Base-by-base conservation (phyloP, 30 jellyfish, hydroid and myxozoan species). In the Hydractinia symbiolongicarpus region DNA sequence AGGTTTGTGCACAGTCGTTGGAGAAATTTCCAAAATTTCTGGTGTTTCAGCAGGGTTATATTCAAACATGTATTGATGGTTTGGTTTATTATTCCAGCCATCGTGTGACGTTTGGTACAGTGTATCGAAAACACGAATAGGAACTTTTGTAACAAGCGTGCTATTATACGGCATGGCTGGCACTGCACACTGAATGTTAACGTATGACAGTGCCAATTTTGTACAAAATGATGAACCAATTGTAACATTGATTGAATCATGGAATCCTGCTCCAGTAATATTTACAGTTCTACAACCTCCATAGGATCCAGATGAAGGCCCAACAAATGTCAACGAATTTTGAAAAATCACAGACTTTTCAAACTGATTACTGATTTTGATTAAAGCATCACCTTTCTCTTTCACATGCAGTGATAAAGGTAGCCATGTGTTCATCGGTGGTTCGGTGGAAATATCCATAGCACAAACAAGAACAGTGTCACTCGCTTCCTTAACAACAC, bases 201-300 rank as follows among this genome's bases (percentile, higher is more conserved):
- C 30, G 30, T 44, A 77, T 13, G 51, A 50, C 5, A 11, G 53
- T 17, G 84, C 53, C 4, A 0, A 1, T 17, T 17, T 53, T 21
- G 4, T 55, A 77, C 85, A 77, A 30, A 5, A 49, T 4, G 53
- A 5, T 19, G 79, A 15, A 4, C 60, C 53, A 61, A 77, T 77
- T 11, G 19, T 50, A 77, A 77, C 85, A 13, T 77, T 54, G 51
- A 64, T 77, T 21, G 85, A 44, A 10, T 60, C 72, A 50, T 56
- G 20, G 58, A 94, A 88, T 49, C 96, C 95, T 57, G 69, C 69
- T 15, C 99, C 99, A 20, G 4, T 21, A 58, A 94, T 84, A 54
- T 66, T 56, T 15, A 94, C 81, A 50, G 52, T 73, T 4, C 96
- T 84, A 6, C 99, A 96, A 1, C 99, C 99, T 9, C 73, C 84